Evolutionary conservation across 2,888 invertebrate species (phyloP).

Genomic region (Scaptomyza tumidula): DNA sequence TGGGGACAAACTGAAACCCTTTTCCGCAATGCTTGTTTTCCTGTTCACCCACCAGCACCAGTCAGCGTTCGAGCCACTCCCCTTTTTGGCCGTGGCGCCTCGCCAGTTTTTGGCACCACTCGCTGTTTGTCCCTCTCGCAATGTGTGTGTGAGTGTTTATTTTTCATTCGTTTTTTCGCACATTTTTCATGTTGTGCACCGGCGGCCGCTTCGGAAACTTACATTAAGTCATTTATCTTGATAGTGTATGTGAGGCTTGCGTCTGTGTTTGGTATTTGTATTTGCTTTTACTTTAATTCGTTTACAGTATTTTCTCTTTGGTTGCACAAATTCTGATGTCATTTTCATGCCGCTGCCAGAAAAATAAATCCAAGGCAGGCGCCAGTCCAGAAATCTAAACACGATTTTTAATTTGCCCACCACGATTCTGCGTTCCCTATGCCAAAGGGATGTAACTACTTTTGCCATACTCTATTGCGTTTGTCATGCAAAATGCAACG

Average conservation of each 20-base stretch:
- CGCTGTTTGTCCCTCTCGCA: conserved; percentile 24
- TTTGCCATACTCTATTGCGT: conserved; percentile 5
- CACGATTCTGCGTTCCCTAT: conserved; percentile 32
- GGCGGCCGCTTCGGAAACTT: conserved; percentile 56
- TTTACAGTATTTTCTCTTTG: conserved; percentile 17
- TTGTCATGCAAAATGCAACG: not conserved
- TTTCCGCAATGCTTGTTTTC: conserved; percentile 34
- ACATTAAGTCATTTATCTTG: conserved; percentile 78
- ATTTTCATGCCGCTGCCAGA: conserved; percentile 29
- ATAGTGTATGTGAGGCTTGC: conserved; percentile 32
- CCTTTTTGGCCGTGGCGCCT: conserved; percentile 31
- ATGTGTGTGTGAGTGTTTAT: conserved; percentile 15
- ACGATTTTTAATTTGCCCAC: conserved; percentile 53
- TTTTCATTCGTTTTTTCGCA: conserved; percentile 38
- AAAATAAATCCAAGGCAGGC: conserved; percentile 31
- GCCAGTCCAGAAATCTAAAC: conserved; percentile 41
- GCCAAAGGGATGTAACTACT: conserved; percentile 16
- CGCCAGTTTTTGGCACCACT: conserved; percentile 40
- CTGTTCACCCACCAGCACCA: not conserved
- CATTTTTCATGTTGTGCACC: conserved; percentile 68
- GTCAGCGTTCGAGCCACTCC: not conserved
- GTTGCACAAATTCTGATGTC: conserved; percentile 36
- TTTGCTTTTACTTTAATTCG: conserved; percentile 63
- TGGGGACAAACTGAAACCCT: conserved; percentile 56
- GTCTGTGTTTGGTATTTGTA: conserved; percentile 20